A percentile compares a stretch with the other conserved stretches of the same genome.
These are phyloP conservation scores for Psittacus erithacus DNA, from an alignment of 2,113 vertebrate species.

Conservation along the genomic window DNA sequence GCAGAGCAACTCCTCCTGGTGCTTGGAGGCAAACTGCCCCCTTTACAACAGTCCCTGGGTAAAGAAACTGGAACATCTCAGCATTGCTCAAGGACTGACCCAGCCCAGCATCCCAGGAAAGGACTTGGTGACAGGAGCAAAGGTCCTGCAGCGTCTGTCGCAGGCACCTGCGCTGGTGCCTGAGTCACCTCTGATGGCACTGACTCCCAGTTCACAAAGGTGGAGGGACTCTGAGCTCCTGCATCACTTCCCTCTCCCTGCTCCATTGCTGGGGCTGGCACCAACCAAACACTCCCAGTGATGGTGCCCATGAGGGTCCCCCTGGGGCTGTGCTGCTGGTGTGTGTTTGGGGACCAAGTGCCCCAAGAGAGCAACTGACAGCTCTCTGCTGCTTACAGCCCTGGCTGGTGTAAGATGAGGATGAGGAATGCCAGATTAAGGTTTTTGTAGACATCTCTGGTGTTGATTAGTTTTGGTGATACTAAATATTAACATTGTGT, in stretches of 20 bases:
- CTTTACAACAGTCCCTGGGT: background rate
- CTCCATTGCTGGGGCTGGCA: background rate
- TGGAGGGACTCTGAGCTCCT: background rate
- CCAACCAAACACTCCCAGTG: fast-evolving
- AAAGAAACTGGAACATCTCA: background rate
- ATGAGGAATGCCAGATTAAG: background rate
- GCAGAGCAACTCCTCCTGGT: background rate
- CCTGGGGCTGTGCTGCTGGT: fast-evolving
- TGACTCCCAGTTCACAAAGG: background rate
- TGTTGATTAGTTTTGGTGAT: background rate
- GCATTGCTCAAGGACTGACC: background rate
- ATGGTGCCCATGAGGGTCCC: background rate
- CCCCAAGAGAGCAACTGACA: background rate
- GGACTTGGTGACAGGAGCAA: background rate
- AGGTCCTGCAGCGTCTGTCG: background rate
- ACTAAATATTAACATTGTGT: constrained; percentile 18
- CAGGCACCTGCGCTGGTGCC: background rate
- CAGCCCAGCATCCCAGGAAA: background rate
- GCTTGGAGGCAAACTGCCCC: background rate
- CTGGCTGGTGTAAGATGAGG: background rate
- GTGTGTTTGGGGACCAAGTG: fast-evolving
- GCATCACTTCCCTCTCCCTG: background rate
- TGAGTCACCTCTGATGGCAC: background rate
- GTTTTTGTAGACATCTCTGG: background rate
- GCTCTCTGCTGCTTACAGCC: background rate